Percentiles rank a stretch among this genome's conserved stretches.
These are phyloP conservation scores for Python bivittatus DNA, from an alignment of 2,113 vertebrate species.

Conservation along the genomic window DNA sequence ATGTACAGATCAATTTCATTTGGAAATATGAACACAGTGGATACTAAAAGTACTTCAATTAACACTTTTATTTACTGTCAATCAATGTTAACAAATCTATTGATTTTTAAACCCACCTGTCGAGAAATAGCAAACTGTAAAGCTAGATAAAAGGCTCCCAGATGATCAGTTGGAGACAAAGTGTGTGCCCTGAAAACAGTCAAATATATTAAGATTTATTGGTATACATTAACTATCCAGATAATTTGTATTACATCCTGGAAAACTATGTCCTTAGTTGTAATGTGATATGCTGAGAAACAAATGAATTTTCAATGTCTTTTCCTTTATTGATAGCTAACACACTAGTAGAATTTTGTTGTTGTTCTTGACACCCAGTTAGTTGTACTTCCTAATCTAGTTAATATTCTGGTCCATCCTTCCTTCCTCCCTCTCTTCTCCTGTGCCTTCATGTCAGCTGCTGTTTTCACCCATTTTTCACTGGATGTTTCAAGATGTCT, in stretches of 20 bases:
- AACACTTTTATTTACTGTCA: neutral
- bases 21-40: neutral
- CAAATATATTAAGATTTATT: neutral
- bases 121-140: constrained; percentile 96
- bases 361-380: neutral
- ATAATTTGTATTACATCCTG: neutral
- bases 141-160: constrained; percentile 94
- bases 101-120: constrained; percentile 82
- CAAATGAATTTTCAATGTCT: neutral
- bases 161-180: constrained; percentile 93
- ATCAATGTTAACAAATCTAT: neutral
- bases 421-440: neutral
- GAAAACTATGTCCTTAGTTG: neutral
- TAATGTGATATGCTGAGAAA: neutral
- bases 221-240: neutral
- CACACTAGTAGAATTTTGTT: neutral
- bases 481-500: neutral
- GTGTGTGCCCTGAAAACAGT: constrained; percentile 87
- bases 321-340: neutral
- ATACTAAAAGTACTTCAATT: neutral
- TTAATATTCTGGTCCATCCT: neutral
- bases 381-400: neutral
- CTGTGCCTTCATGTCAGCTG: neutral
- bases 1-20: neutral
- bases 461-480: neutral